A percentile compares a stretch with the other conserved stretches of the same genome.
phyloP scores from a whole-genome alignment of 2,113 vertebrate genomes.

The Corythaixoides concolor region DNA sequence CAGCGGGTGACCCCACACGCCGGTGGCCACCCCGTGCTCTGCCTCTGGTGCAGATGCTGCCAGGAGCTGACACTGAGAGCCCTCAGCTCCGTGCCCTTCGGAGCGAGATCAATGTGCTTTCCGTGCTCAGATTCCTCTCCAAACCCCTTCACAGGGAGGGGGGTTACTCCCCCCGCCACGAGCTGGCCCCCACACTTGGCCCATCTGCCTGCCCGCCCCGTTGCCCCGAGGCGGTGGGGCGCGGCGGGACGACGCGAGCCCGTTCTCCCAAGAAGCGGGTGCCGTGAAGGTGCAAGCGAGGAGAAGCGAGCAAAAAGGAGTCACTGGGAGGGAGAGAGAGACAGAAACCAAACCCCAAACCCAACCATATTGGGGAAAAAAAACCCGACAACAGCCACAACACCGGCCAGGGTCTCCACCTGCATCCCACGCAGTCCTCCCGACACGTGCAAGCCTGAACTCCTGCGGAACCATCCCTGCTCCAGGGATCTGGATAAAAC shows the following conservation, averaged over 20 bases:
- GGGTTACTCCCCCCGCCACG: background rate
- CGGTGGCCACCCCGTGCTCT: background rate
- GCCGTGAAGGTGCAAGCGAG: background rate
- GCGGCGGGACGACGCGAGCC: background rate
- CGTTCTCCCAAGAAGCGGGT: fast-evolving
- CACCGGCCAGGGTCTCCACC: background rate
- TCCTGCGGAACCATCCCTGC: background rate
- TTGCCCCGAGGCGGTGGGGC: background rate
- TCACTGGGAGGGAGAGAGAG: background rate
- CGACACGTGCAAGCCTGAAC: background rate
- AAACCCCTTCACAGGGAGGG: background rate
- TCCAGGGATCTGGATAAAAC: background rate
- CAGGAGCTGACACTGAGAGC: fast-evolving
- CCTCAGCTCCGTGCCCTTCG: fast-evolving
- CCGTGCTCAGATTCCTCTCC: background rate
- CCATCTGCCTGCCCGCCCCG: fast-evolving
- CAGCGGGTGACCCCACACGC: background rate
- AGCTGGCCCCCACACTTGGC: background rate
- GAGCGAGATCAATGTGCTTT: background rate
- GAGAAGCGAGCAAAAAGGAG: background rate
- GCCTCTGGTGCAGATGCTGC: fast-evolving
- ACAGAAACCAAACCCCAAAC: background rate
- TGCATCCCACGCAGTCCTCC: conserved; percentile 11
- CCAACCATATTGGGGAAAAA: background rate
- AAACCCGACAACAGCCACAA: background rate